phyloP scores from a whole-genome alignment of 2,797 vertebrate genomes.

The Poecilia picta region DNA sequence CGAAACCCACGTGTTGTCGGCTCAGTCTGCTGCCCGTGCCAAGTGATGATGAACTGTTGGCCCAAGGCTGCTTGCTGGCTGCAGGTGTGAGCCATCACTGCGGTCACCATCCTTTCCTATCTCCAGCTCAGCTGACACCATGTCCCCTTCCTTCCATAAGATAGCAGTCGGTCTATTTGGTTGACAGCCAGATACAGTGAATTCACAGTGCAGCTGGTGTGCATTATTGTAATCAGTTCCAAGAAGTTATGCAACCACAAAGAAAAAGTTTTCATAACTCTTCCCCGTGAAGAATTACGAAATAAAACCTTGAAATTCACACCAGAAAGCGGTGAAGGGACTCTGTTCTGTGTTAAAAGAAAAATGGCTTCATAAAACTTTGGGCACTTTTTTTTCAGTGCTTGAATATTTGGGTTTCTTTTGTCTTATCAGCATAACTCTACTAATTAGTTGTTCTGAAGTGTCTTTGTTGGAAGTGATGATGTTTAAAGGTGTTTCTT shows the following conservation, averaged over 20 bases:
- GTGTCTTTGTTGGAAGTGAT: not conserved
- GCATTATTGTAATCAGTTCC: not conserved
- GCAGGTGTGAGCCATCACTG: conserved; percentile 78
- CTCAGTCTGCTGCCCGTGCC: conserved; percentile 82
- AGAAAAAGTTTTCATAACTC: not conserved
- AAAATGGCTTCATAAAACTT: not conserved
- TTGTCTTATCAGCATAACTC: not conserved
- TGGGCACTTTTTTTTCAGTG: no score
- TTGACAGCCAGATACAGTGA: conserved; percentile 19
- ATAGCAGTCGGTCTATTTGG: conserved; percentile 17
- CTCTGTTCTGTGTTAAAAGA: not conserved
- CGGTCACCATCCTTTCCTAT: conserved; percentile 80
- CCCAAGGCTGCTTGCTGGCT: conserved; percentile 59
- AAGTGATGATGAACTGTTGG: conserved; percentile 78
- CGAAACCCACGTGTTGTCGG: conserved; percentile 19
- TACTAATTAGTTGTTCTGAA: not conserved
- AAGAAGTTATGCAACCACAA: conserved; percentile 19
- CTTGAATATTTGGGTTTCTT: not conserved
- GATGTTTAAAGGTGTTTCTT: conserved; percentile 6
- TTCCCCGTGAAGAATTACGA: not conserved
- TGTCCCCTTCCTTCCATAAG: conserved; percentile 68
- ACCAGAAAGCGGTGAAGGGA: not conserved
- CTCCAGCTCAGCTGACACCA: conserved; percentile 54
- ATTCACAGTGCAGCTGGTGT: not conserved
- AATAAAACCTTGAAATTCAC: not conserved